A percentile compares a stretch with the other conserved stretches of the same genome.
These are phyloP conservation scores for Pristionchus fissidentatus DNA, from an alignment of 2,888 invertebrate genomes.

Conservation along the genomic window DNA sequence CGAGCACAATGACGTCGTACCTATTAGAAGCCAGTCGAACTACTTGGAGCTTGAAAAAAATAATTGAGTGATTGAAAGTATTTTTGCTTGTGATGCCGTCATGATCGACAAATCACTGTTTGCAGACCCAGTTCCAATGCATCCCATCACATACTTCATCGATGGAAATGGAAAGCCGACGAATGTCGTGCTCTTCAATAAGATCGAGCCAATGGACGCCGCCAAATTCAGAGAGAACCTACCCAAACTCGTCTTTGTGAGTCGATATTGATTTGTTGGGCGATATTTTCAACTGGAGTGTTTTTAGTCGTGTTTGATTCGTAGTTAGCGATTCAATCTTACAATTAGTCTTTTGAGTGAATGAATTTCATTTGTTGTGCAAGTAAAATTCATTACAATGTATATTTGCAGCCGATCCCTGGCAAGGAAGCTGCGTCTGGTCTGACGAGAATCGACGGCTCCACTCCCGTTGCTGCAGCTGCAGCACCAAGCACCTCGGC, in stretches of 20 bases:
- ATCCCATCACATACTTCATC: slow-evolving; percentile 59
- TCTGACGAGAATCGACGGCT: background rate
- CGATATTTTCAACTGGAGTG: background rate
- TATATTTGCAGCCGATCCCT: background rate
- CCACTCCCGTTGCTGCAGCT: background rate
- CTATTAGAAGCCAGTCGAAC: too few relatives aligned
- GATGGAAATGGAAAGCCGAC: slow-evolving; percentile 55
- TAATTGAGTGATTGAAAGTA: too few relatives aligned
- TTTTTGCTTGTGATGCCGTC: too few relatives aligned
- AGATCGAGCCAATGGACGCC: slow-evolving; percentile 47
- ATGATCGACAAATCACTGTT: background rate
- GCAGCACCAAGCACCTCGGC: background rate
- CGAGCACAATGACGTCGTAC: too few relatives aligned
- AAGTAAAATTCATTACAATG: background rate
- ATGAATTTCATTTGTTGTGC: background rate
- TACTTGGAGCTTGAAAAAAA: too few relatives aligned
- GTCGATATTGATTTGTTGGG: background rate
- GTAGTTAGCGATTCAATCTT: background rate
- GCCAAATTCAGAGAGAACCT: slow-evolving; percentile 43
- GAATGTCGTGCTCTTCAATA: slow-evolving; percentile 51
- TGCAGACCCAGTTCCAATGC: slow-evolving; percentile 59
- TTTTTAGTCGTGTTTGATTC: too few relatives aligned
- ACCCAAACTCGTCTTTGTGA: slow-evolving; percentile 19
- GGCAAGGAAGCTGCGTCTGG: slow-evolving; percentile 10
- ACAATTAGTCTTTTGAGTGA: background rate